Conservation (phyloP, 2,113 vertebrate species). For the Tragelaphus buxtoni region DNA sequence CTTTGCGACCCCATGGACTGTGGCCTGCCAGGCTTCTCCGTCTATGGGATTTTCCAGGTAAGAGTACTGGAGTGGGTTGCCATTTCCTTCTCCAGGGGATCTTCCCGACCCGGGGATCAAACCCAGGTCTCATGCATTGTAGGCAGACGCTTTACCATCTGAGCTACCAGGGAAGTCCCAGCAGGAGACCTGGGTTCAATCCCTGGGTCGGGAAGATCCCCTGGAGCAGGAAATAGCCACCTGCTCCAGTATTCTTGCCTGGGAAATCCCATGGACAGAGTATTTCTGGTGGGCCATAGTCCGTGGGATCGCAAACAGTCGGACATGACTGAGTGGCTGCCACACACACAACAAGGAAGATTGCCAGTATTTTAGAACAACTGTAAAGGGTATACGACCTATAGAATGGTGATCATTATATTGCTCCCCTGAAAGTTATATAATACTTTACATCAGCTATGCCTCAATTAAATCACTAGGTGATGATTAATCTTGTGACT, state of each 20-base stretch:
- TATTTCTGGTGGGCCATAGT: neutral
- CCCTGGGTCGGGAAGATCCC: neutral
- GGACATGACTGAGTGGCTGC: neutral
- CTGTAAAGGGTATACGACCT: neutral
- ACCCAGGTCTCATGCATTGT: neutral
- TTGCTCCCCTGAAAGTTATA: neutral
- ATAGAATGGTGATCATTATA: neutral
- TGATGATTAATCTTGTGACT: neutral
- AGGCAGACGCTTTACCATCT: neutral
- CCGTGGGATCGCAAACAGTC: neutral
- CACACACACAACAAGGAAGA: neutral
- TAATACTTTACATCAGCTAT: neutral
- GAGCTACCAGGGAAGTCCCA: neutral
- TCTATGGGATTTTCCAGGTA: neutral
- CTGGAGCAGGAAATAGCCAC: neutral
- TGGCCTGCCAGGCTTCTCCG: neutral
- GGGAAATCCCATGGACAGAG: neutral
- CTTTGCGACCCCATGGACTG: neutral
- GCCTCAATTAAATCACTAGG: neutral
- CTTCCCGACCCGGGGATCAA: accelerated
- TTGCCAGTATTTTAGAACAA: neutral
- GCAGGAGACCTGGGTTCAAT: neutral
- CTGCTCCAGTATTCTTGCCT: neutral
- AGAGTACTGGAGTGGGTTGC: neutral
- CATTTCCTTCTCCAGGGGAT: neutral